Conservation (phyloP, 2,113 vertebrate species). For the Pelecanoides urinatrix region DNA sequence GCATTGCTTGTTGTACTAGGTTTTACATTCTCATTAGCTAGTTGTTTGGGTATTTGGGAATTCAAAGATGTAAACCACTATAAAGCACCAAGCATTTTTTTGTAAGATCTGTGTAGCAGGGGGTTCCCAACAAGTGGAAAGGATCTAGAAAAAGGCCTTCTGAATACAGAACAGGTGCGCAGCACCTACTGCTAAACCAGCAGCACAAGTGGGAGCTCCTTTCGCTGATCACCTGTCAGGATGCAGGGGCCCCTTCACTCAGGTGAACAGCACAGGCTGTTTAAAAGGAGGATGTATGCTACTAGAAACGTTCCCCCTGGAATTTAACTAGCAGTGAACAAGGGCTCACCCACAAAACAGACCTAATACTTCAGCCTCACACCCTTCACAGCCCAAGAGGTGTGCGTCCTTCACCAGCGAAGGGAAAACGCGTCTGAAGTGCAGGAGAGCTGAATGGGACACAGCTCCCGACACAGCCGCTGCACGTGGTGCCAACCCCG, state of each 20-base stretch:
- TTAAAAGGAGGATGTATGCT: fast-evolving
- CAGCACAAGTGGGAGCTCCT: neutral
- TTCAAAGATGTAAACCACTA: neutral
- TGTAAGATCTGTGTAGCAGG: fast-evolving
- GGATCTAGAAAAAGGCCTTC: neutral
- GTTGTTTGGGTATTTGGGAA: neutral
- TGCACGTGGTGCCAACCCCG: no score
- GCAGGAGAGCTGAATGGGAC: fast-evolving
- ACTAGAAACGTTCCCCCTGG: no score
- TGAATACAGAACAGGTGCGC: neutral
- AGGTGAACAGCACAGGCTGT: fast-evolving
- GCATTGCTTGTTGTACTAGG: neutral
- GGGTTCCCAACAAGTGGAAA: neutral
- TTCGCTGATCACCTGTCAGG: fast-evolving
- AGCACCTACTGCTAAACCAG: neutral
- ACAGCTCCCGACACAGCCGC: neutral
- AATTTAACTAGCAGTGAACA: neutral
- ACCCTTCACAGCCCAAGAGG: neutral
- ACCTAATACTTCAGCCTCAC: fast-evolving
- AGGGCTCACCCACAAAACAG: no score
- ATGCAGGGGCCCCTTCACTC: fast-evolving
- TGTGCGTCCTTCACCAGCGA: fast-evolving
- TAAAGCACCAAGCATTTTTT: neutral
- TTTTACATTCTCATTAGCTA: neutral
- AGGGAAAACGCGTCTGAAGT: fast-evolving